phyloP scores from a whole-genome alignment of 1,140 invertebrate species.

The Stenopsyche tienmushanensis region DNA sequence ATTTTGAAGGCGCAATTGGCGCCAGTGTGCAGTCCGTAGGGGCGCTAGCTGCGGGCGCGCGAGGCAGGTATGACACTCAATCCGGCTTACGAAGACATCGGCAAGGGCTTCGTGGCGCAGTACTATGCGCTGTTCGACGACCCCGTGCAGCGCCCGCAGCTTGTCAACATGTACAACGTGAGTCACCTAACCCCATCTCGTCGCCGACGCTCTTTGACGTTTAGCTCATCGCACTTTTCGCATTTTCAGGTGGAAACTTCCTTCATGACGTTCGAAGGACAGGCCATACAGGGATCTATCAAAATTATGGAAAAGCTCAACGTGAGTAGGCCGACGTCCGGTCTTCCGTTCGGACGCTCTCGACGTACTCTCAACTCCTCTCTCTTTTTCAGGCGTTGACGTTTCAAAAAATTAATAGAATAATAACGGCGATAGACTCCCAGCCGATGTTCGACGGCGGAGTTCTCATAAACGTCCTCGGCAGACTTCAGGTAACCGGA shows the following conservation, averaged over 20 bases:
- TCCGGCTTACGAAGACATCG: slow-evolving; percentile 86
- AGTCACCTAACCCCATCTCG: slow-evolving; percentile 53
- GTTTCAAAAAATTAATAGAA: slow-evolving; percentile 91
- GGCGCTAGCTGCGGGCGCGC: not conserved
- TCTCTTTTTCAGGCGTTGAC: slow-evolving; percentile 69
- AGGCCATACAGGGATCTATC: slow-evolving; percentile 84
- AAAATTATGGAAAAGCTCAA: slow-evolving; percentile 95
- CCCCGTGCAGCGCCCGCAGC: slow-evolving; percentile 72
- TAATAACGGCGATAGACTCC: slow-evolving; percentile 90
- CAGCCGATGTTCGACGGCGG: slow-evolving; percentile 96
- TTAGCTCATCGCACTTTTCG: not conserved
- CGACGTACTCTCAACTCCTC: not conserved
- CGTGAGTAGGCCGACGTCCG: slow-evolving; percentile 62
- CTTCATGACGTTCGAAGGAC: slow-evolving; percentile 94
- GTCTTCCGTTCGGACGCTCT: not conserved
- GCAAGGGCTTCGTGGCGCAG: slow-evolving; percentile 89
- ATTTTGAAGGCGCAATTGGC: not conserved
- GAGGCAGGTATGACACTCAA: slow-evolving; percentile 72
- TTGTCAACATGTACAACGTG: slow-evolving; percentile 91
- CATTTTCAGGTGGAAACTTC: slow-evolving; percentile 78
- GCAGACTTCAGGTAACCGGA: slow-evolving; percentile 90
- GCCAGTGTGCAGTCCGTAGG: not conserved
- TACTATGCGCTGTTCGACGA: slow-evolving; percentile 92
- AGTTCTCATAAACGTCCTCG: slow-evolving; percentile 89
- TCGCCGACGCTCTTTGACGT: not conserved